Evolutionary conservation across 2,113 vertebrate genomes (phyloP), one percentile per base, ranked within the genome.

Genomic region (Chlorocebus sabaeus): DNA sequence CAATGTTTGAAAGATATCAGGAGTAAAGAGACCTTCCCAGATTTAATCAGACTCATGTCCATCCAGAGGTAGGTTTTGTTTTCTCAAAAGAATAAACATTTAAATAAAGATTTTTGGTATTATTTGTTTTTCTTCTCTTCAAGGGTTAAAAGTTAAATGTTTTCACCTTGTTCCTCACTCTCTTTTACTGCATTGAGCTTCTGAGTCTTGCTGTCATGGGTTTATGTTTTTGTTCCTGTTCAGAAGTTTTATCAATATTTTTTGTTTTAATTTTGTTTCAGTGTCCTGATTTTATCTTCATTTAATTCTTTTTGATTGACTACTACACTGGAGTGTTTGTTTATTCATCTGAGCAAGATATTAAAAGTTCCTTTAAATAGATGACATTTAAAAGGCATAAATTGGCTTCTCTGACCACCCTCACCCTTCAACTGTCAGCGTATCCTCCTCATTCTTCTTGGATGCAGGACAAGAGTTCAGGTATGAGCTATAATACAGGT

Each of bases 41-140:
- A 98, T 90, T 95, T 98, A 95, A 7, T 98, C 96, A 2, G 96
- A 96, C 0, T 89, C 96, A 20, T 98, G 98, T 59, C 98, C 98
- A 6, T 98, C 99, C 68, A 99, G 96, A 18, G 99, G 99, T 91
- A 99, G 99, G 96, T 99, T 99, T 87, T 99, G 99, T 96, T 98
- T 99, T 43, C 99, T 99, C 97, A 99, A 98, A 30, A 99, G 94
- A 17, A 99, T 97, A 27, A 99, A 93, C 78, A 99, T 99, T 97
- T 99, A 98, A 99, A 99, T 97, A 99, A 97, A 38, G 99, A 99
- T 81, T 99, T 99, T 10, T 99, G 98, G 97, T 99, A 99, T 85
- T 99, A 98, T 96, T 98, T 99, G 93, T 99, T 98, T 87, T 99
- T 98, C 25, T 98, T 98, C 95, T 99, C 99, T 93, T 99, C 99